A percentile compares a stretch with the other conserved stretches of the same genome.
These are phyloP conservation scores for Acanthacorydalis orientalis DNA, from an alignment of 2,888 invertebrate genomes.

Conservation along the genomic window DNA sequence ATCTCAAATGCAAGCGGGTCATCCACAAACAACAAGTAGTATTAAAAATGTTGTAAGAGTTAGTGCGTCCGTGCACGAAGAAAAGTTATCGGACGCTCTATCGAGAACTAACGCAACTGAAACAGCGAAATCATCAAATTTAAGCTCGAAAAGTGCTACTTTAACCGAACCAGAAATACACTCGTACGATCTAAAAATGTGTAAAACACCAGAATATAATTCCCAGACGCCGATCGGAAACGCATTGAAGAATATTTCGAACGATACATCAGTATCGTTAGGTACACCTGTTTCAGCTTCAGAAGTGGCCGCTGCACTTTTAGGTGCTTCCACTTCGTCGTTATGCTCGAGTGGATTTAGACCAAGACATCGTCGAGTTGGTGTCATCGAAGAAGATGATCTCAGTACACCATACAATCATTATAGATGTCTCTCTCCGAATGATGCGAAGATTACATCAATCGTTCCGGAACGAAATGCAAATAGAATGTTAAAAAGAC, in stretches of 20 bases:
- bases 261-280: conserved; percentile 25
- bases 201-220: conserved; percentile 13
- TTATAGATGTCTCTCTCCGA: conserved; percentile 53
- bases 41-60: conserved; percentile 5
- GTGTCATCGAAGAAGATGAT: conserved; percentile 37
- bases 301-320: conserved; percentile 32
- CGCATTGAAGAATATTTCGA: conserved; percentile 30
- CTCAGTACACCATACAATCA: conserved; percentile 59
- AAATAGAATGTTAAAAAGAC: conserved; percentile 39
- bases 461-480: conserved; percentile 8
- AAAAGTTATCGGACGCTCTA: conserved; percentile 10
- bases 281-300: conserved; percentile 33
- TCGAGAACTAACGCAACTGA: conserved; percentile 5
- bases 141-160: conserved; percentile 5
- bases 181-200: conserved; percentile 9
- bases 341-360: conserved; percentile 21
- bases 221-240: conserved; percentile 12
- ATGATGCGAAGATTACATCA: conserved; percentile 23
- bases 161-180: conserved; percentile 7
- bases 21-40: conserved; percentile 8
- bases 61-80: conserved; percentile 21
- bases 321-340: conserved; percentile 34
- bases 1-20: not conserved
- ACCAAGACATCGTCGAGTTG: conserved; percentile 19
- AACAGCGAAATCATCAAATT: conserved; percentile 6